Evolutionary conservation across 2,888 invertebrate species (phyloP).

Genomic region (Agriotes lineatus): DNA sequence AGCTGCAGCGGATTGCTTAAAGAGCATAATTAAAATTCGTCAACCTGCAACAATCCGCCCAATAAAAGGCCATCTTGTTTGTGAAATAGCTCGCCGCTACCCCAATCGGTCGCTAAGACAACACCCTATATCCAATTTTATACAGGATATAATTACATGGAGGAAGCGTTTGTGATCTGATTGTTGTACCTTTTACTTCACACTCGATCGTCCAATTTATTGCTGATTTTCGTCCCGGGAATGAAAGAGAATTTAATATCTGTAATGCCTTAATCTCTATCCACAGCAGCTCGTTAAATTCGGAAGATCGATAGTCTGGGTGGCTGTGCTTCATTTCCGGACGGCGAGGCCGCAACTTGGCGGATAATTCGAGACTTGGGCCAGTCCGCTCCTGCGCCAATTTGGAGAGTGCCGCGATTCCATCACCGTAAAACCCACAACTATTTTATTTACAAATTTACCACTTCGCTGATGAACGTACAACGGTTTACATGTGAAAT

Average conservation of each 20-base stretch:
- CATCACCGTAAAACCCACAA: neutral
- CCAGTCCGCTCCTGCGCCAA: too few species aligned
- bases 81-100: slow-evolving; percentile 40
- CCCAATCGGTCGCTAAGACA: slow-evolving; percentile 45
- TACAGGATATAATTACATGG: slow-evolving; percentile 45
- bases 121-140: slow-evolving; percentile 44
- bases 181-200: slow-evolving; percentile 45
- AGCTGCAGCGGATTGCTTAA: neutral
- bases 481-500: slow-evolving; percentile 36
- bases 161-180: slow-evolving; percentile 43
- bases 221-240: slow-evolving; percentile 48
- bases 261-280: slow-evolving; percentile 35
- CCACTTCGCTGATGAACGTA: slow-evolving; percentile 23
- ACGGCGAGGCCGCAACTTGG: too few species aligned
- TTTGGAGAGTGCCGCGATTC: too few species aligned
- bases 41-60: slow-evolving; percentile 17
- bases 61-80: slow-evolving; percentile 43
- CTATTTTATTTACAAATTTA: slow-evolving; percentile 8
- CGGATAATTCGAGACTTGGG: too few species aligned
- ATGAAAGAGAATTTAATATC: slow-evolving; percentile 38
- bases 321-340: slow-evolving; percentile 7
- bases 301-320: slow-evolving; percentile 20
- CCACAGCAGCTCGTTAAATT: slow-evolving; percentile 23
- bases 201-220: slow-evolving; percentile 51
- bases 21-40: slow-evolving; percentile 31